These are phyloP conservation scores for Thereva nobilitata DNA, from an alignment of 2,888 invertebrate genomes.

Conservation along the genomic window DNA sequence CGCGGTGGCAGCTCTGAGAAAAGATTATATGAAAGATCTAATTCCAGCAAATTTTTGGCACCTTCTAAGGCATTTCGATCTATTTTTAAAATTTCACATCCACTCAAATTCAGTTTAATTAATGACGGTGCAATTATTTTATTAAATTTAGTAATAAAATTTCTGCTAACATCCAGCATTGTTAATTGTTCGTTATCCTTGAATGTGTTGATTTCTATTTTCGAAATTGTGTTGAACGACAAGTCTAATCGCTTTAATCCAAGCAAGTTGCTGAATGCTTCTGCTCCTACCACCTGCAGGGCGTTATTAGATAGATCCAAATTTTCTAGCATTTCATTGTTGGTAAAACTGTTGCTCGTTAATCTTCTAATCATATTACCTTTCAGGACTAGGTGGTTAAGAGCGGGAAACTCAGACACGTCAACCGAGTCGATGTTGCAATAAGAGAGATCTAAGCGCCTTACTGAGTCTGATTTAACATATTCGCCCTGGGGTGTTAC, in stretches of 20 bases:
- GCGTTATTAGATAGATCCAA: slow-evolving; percentile 71
- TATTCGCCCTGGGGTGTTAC: slow-evolving; percentile 51
- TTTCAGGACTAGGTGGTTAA: slow-evolving; percentile 64
- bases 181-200: slow-evolving; percentile 65
- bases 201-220: slow-evolving; percentile 65
- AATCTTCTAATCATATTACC: slow-evolving; percentile 68
- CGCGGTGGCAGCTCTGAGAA: slow-evolving; percentile 66
- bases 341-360: slow-evolving; percentile 64
- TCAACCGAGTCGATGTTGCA: slow-evolving; percentile 67
- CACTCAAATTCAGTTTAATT: slow-evolving; percentile 65
- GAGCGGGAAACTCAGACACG: slow-evolving; percentile 63
- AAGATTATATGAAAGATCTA: slow-evolving; percentile 71
- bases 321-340: slow-evolving; percentile 64
- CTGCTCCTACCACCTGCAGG: slow-evolving; percentile 64
- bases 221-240: slow-evolving; percentile 70
- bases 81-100: slow-evolving; percentile 67
- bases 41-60: slow-evolving; percentile 63
- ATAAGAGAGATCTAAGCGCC: slow-evolving; percentile 64
- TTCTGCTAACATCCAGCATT: slow-evolving; percentile 67
- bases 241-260: slow-evolving; percentile 67
- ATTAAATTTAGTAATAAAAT: slow-evolving; percentile 65
- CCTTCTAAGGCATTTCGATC: slow-evolving; percentile 64
- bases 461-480: slow-evolving; percentile 62
- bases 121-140: slow-evolving; percentile 65
- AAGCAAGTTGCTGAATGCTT: slow-evolving; percentile 65